Conservation (phyloP, 2,888 invertebrate species). For the Octonoba sinensis region DNA sequence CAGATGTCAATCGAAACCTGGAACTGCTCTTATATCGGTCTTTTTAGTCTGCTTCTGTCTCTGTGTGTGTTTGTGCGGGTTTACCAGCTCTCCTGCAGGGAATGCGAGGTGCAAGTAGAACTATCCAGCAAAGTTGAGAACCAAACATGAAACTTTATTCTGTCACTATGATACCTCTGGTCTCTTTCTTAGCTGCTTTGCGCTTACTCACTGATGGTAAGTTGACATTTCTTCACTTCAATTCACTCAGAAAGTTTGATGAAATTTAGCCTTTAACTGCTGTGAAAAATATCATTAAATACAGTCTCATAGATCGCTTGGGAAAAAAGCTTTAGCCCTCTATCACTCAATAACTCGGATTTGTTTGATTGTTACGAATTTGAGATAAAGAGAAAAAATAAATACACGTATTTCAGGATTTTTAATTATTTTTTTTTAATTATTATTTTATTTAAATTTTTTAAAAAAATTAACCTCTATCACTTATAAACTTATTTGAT, state of each 20-base stretch:
- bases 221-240: conserved; percentile 66
- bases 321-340: no score
- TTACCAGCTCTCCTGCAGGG: conserved; percentile 15
- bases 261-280: not conserved
- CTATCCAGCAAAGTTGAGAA: not conserved
- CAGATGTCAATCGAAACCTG: conserved; percentile 30
- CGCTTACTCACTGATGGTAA: conserved; percentile 85
- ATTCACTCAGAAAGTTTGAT: not conserved
- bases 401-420: no score
- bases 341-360: no score
- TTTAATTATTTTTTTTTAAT: no score
- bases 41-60: conserved; percentile 11
- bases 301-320: no score
- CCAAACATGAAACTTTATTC: conserved; percentile 55
- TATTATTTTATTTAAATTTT: no score
- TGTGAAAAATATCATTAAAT: no score
- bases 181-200: conserved; percentile 85
- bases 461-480: no score
- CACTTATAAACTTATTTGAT: no score
- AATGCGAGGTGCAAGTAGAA: conserved; percentile 28
- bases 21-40: conserved; percentile 14
- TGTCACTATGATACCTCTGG: conserved; percentile 82
- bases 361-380: no score
- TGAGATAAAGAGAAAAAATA: no score
- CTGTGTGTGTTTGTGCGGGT: conserved; percentile 13